These are phyloP conservation scores for Thunnus albacares DNA, from an alignment of 2,797 vertebrate genomes.

Conservation along the genomic window DNA sequence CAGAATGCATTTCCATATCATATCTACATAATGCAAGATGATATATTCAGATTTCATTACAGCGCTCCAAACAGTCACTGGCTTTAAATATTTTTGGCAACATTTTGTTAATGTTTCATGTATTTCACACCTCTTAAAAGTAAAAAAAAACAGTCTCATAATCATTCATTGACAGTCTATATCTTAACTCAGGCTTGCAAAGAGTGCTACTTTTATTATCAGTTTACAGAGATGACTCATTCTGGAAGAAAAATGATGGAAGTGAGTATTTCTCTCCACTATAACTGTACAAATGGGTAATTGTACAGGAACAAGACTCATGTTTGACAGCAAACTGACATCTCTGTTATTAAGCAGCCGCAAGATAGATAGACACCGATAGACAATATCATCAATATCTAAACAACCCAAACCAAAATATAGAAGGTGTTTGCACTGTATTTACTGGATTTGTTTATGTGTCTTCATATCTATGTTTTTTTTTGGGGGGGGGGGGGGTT, in stretches of 20 bases:
- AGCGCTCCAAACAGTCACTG: slow-evolving; percentile 25
- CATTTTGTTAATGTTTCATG: slow-evolving; percentile 26
- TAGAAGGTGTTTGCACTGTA: slow-evolving; percentile 50
- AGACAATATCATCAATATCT: slow-evolving; percentile 61
- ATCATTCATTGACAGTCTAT: slow-evolving; percentile 21
- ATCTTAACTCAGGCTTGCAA: slow-evolving; percentile 20
- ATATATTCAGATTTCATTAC: slow-evolving; percentile 26
- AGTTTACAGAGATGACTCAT: slow-evolving; percentile 54
- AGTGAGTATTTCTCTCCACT: slow-evolving; percentile 49
- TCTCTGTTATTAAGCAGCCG: slow-evolving; percentile 62
- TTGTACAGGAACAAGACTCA: slow-evolving; percentile 69
- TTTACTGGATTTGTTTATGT: slow-evolving; percentile 54
- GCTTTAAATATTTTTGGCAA: slow-evolving; percentile 23
- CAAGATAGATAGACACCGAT: slow-evolving; percentile 48
- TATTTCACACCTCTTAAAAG: slow-evolving; percentile 8
- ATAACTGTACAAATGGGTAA: slow-evolving; percentile 64
- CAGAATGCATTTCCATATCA: slow-evolving; percentile 45
- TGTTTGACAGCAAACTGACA: slow-evolving; percentile 74
- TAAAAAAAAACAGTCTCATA: slow-evolving; percentile 49
- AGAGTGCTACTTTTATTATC: slow-evolving; percentile 35
- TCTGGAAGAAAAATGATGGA: slow-evolving; percentile 62
- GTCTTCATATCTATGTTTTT: slow-evolving; percentile 39
- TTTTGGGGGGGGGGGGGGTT: no score
- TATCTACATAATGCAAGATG: slow-evolving; percentile 35
- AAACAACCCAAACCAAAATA: slow-evolving; percentile 66